These are phyloP conservation scores for Drosophila navojoa DNA, from an alignment of 1,140 invertebrate genomes.

Conservation along the genomic window DNA sequence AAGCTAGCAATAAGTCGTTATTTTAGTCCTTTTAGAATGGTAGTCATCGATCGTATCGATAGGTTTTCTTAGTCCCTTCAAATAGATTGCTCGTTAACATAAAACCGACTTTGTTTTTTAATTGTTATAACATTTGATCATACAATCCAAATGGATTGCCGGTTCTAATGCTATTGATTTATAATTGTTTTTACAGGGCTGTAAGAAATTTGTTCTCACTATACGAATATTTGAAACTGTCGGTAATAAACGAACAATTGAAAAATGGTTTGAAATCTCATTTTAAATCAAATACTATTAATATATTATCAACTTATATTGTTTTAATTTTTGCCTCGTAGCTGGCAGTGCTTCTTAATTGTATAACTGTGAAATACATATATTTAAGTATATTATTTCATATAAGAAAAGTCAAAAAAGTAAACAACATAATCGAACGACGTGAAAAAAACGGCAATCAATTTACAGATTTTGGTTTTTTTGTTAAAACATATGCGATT, in stretches of 20 bases:
- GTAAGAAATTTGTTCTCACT: too few relatives aligned
- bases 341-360: conserved; percentile 69
- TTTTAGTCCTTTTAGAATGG: too few relatives aligned
- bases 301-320: neutral
- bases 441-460: conserved; percentile 35
- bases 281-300: conserved; percentile 4
- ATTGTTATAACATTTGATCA: too few relatives aligned
- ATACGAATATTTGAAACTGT: neutral
- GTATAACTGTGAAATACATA: conserved; percentile 4
- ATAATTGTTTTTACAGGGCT: too few relatives aligned
- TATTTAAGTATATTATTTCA: conserved; percentile 1
- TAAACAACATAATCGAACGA: neutral
- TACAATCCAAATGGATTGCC: too few relatives aligned
- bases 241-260: conserved; percentile 3
- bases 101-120: too few relatives aligned
- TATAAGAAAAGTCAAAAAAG: conserved; percentile 16
- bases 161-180: too few relatives aligned
- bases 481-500: conserved; percentile 22
- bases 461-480: conserved; percentile 26
- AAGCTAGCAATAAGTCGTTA: too few relatives aligned
- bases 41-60: too few relatives aligned
- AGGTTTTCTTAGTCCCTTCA: too few relatives aligned
- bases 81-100: too few relatives aligned
- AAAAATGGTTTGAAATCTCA: conserved; percentile 11
- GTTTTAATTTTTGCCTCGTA: conserved; percentile 40